Evolutionary conservation across 1,140 invertebrate species (phyloP), one percentile per base, ranked within the genome.

Genomic region (Chionoecetes opilio): DNA sequence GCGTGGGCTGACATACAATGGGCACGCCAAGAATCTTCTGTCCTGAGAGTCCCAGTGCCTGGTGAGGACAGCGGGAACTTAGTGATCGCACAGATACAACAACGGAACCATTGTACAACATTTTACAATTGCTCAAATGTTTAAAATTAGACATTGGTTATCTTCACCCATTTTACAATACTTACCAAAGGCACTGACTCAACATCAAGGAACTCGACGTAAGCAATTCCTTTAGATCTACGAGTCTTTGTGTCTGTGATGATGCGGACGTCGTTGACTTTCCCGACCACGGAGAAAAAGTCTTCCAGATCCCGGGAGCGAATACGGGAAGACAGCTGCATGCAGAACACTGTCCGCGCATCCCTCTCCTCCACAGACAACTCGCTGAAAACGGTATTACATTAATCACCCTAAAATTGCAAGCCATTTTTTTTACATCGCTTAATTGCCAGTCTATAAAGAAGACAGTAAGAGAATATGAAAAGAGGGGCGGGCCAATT

Each of bases 161-260:
- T 29, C n/a, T 21, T 38, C n/a, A 46, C 29, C 53, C 31, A 86
- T 32, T n/a, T 34, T 37, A 35, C 31, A 82, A 87, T 87, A 97
- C 98, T 98, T 97, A 99, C 98, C 97, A 99, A 97, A 95, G 99
- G 98, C 34, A 99, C 99, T 96, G 99, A 99, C 97, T 99, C 99
- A 21, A 99, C 98, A 97, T 99, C 99, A 97, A 98, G 98, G 97
- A 99, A 99, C 97, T 99, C 99, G 88, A 99, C 99, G 97, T 99
- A 99, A 29, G 99, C 99, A 96, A 99, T 99, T 91, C 99, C 99
- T 97, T 99, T 99, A 96, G 99, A 99, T 96, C 99, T 97, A 96
- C 99, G 98, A 0, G 99, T 99, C 97, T 99, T 99, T 97, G 99
- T 99, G 97, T 99, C 99, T 82, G 99, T 99, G 84, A 99, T 99